Base-by-base conservation (phyloP, 2,113 vertebrate genomes). In the Trogon surrucura region DNA sequence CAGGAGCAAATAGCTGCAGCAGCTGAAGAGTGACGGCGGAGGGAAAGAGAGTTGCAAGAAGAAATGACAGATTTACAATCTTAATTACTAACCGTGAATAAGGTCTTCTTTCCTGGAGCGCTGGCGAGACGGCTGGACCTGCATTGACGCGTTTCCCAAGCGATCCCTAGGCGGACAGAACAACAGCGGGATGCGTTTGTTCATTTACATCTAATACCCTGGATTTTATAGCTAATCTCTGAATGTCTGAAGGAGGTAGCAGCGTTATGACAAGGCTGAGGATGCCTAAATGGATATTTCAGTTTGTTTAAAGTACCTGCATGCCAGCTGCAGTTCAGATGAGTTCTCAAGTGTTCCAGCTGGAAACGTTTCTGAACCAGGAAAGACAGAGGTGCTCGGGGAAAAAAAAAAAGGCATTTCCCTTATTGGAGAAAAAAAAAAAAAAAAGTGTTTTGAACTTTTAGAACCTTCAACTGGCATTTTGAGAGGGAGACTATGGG, bases 51-150 rank as follows among this genome's bases (percentile, higher is more conserved):
- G 56, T 20, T 34, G 66, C 5, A 44, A 65, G 75, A 86, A 90
- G 72, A 95, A 90, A 91, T 88, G 72, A 96, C 85, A 95, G 92
- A 95, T 90, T 91, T 96, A 91, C 65, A 27, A 13, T 74, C 60
- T 5, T 57, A 96, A 78, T 94, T 96, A 71, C 88, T 78, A 78
- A 51, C n/a, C 5, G 0, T 62, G 79, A 95, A 58, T n/a, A 45
- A 67, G 51, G 71, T 57, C 53, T 47, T 47, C 88, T 88, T 94
- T 90, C 91, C 90, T 88, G 45, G 75, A 95, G 53, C 90, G 93
- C 64, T 5, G 47, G 48, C 14, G 27, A 26, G 58, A 77, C 25
- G 67, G 44, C 60, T 48, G 53, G 75, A 95, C 60, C 38, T 45
- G 47, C 3, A 3, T 29, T 57, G 69, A 80, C 60, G 57, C 4